Evolutionary conservation across 2,888 invertebrate species (phyloP), one percentile per base, ranked within the genome.

Genomic region (Aporophyla lueneburgensis): DNA sequence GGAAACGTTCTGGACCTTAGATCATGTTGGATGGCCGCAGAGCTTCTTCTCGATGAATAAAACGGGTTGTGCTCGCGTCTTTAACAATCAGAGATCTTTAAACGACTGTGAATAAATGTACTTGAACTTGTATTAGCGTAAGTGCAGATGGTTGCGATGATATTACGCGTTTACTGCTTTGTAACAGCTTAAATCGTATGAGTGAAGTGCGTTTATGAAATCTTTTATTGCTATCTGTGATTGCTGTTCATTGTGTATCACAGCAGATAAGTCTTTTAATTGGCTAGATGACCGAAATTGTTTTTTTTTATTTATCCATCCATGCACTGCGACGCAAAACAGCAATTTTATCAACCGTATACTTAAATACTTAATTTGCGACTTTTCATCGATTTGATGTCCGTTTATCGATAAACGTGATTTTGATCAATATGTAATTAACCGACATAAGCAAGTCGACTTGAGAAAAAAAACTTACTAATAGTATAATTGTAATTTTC

Each of bases 81-180:
- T 80, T 58, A 46, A 80, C 81, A 80, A 82, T 82, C 84, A 33
- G 68, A 24, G 46, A 84, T 74, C 70, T 85, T 27, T 66, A 72
- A 74, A 71, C 54, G 70, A 56, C 77, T 56, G 54, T 62, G 70
- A 76, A 75, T 81, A 71, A 72, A 81, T 79, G 74, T 67, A 68
- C 65, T 69, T 73, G 62, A 69, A 78, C 53, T 65, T 74, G 71
- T 74, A 73, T 77, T 78, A 71, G 71, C 62, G 14, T 81, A 46
- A 82, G 51, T 83, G 67, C 78, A 4, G 67, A 73, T 72, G 62
- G 24, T 78, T 76, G 70, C 16, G n/a, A 24, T 59, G 79, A 66
- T 70, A 66, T 66, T 53, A 14, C 61, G 7, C 33, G 61, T 61
- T 70, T 16, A 70, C 27, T 9, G 66, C 67, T 61, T 66, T 66